These are phyloP conservation scores for Heteropelma amictum DNA, from an alignment of 2,888 invertebrate genomes.

Conservation along the genomic window DNA sequence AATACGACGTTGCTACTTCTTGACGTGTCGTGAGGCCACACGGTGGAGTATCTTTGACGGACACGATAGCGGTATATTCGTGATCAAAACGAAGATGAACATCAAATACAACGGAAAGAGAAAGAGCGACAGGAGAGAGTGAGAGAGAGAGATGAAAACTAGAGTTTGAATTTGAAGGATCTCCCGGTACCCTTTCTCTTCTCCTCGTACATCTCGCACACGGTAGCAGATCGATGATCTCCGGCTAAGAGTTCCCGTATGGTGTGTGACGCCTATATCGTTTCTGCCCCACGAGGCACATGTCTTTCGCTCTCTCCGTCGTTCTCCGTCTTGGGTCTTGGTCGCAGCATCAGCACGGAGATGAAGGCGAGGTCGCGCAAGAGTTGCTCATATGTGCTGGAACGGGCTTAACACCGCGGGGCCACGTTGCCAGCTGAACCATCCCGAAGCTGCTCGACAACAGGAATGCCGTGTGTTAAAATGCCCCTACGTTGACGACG, in stretches of 20 bases:
- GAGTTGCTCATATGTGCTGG: slow-evolving; percentile 52
- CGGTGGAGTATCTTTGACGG: slow-evolving; percentile 17
- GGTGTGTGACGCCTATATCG: slow-evolving; percentile 59
- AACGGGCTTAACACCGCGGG: slow-evolving; percentile 67
- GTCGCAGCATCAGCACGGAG: slow-evolving; percentile 31
- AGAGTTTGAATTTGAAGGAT: slow-evolving; percentile 43
- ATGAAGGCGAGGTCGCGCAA: slow-evolving; percentile 40
- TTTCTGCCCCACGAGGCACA: slow-evolving; percentile 59
- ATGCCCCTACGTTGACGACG: slow-evolving; percentile 67
- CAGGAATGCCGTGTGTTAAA: slow-evolving; percentile 77
- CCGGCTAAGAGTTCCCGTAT: slow-evolving; percentile 46
- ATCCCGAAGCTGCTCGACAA: slow-evolving; percentile 72
- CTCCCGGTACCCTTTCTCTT: slow-evolving; percentile 4
- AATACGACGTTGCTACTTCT: slow-evolving; percentile 15
- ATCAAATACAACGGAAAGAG: neutral
- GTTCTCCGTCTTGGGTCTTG: slow-evolving; percentile 20
- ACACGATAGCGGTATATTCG: slow-evolving; percentile 22
- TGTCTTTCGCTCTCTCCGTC: neutral
- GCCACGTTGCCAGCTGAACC: slow-evolving; percentile 75
- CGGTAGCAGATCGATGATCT: slow-evolving; percentile 54
- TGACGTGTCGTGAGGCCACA: neutral
- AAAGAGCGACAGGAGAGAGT: too few species aligned
- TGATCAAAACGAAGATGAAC: neutral
- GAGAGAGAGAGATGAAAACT: neutral
- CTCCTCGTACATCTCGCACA: slow-evolving; percentile 13